These are phyloP conservation scores for Ciconia boyciana DNA, from an alignment of 2,113 vertebrate species.

Conservation along the genomic window DNA sequence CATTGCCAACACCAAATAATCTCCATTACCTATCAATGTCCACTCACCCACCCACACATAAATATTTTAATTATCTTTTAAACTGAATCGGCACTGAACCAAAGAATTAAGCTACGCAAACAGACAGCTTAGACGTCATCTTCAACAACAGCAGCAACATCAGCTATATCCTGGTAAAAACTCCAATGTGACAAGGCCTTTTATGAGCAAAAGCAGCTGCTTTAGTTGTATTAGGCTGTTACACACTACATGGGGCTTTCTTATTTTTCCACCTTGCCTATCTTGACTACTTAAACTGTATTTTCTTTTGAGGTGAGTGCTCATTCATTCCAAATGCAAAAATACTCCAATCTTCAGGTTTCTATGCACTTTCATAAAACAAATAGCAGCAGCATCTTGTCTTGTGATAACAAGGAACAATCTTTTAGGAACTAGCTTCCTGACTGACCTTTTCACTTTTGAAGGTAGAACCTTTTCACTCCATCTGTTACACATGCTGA, in stretches of 20 bases:
- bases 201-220: not conserved
- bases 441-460: not conserved
- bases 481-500: not conserved
- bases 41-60: not conserved
- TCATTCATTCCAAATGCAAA: not conserved
- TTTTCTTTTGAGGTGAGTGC: not conserved
- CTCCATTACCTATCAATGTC: not conserved
- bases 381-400: not conserved
- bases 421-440: not conserved
- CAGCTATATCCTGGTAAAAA: not conserved
- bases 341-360: not conserved
- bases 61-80: not conserved
- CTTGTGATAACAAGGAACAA: not conserved
- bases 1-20: not conserved
- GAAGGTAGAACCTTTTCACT: not conserved
- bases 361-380: not conserved
- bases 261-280: not conserved
- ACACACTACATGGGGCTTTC: not conserved
- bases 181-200: not conserved
- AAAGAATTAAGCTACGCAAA: not conserved
- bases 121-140: not conserved
- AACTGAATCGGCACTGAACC: rapidly evolving
- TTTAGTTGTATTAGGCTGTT: not conserved
- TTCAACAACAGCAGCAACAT: not conserved
- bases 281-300: not conserved